These are phyloP conservation scores for Thaleichthys pacificus DNA, from an alignment of 2,797 vertebrate genomes.

Conservation along the genomic window DNA sequence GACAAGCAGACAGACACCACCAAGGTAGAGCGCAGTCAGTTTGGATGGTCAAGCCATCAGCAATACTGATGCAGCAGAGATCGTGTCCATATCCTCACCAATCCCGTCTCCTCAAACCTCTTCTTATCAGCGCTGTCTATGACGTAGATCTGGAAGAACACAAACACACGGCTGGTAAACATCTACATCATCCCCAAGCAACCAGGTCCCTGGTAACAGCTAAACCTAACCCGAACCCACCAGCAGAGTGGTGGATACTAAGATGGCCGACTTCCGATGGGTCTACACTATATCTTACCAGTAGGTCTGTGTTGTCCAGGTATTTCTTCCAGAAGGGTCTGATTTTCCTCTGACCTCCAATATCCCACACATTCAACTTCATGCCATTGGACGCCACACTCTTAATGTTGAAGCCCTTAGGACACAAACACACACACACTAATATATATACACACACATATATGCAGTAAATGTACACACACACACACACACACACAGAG, in stretches of 20 bases:
- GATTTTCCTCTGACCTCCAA: constrained; percentile 88
- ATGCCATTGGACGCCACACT: constrained; percentile 84
- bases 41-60: background rate
- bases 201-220: too few species aligned
- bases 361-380: constrained; percentile 91
- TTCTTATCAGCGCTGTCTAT: constrained; percentile 91
- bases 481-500: background rate
- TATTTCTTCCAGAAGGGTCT: constrained; percentile 90
- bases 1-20: constrained; percentile 2
- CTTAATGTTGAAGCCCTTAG: constrained; percentile 90
- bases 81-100: constrained; percentile 69
- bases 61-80: background rate
- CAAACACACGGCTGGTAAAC: constrained; percentile 3
- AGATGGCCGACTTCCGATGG: background rate
- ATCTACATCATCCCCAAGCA: background rate
- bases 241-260: background rate
- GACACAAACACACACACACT: constrained; percentile 20
- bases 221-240: too few species aligned
- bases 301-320: constrained; percentile 85
- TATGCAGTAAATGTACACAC: background rate
- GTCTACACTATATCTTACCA: constrained; percentile 69
- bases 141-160: constrained; percentile 82
- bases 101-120: constrained; percentile 87
- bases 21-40: background rate
- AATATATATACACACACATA: background rate